phyloP scores from a whole-genome alignment of 2,888 invertebrate genomes.

The Toxonevra muliebris region DNA sequence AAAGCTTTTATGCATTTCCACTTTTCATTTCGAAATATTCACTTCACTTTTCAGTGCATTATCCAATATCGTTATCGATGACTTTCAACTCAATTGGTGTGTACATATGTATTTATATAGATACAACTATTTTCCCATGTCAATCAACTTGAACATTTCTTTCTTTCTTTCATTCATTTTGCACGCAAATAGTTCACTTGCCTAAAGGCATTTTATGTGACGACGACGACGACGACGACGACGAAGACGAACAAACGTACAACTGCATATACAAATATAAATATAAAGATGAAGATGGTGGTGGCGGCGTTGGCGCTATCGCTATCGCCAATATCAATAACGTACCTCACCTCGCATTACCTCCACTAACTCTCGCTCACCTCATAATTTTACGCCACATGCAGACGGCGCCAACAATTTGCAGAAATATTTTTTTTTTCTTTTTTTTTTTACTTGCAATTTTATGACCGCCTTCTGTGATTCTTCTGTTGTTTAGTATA shows the following conservation, averaged over 20 bases:
- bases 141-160: slow-evolving; percentile 25
- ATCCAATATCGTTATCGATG: no score
- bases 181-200: slow-evolving; percentile 32
- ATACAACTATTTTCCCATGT: slow-evolving; percentile 26
- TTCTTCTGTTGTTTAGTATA: background rate
- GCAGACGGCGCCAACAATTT: slow-evolving; percentile 35
- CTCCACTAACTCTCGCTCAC: background rate
- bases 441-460: background rate
- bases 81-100: no score
- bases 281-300: background rate
- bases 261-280: no score
- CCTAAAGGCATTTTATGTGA: slow-evolving; percentile 17
- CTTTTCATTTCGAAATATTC: no score
- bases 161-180: background rate
- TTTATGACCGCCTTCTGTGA: slow-evolving; percentile 22
- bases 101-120: no score
- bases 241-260: no score
- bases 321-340: background rate
- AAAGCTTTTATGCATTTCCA: no score
- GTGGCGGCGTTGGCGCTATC: slow-evolving; percentile 6
- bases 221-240: background rate
- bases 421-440: slow-evolving; percentile 13
- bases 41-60: no score
- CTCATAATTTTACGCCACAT: background rate
- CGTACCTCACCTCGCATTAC: background rate